phyloP scores from a whole-genome alignment of 2,888 invertebrate species.

The Xanthia togata region DNA sequence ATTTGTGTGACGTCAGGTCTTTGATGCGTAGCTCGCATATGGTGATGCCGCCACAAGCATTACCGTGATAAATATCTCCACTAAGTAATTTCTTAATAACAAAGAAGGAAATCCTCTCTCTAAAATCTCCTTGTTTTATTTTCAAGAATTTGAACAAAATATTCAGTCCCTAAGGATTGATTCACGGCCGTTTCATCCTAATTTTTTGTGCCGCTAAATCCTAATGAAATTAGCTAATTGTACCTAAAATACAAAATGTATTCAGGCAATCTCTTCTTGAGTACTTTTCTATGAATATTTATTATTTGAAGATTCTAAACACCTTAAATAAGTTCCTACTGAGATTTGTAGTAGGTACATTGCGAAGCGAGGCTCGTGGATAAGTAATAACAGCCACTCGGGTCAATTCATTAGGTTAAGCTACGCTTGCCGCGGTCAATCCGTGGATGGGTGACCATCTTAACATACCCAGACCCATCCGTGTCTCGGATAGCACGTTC shows the following conservation, averaged over 20 bases:
- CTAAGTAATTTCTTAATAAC: not conserved
- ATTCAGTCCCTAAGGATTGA: slow-evolving; percentile 22
- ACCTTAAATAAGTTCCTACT: not conserved
- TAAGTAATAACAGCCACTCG: too few relatives aligned
- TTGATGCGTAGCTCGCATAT: too few relatives aligned
- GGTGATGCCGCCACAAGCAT: too few relatives aligned
- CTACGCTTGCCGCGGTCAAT: too few relatives aligned
- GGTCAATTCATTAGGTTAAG: too few relatives aligned
- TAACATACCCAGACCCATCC: too few relatives aligned
- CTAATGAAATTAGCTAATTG: slow-evolving; percentile 38
- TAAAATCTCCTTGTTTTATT: not conserved
- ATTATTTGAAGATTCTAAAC: slow-evolving; percentile 8
- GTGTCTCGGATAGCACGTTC: too few relatives aligned
- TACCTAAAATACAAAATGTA: slow-evolving; percentile 6
- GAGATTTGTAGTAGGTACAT: not conserved
- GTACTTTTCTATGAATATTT: slow-evolving; percentile 20
- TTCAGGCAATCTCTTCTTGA: not conserved
- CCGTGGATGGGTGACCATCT: too few relatives aligned
- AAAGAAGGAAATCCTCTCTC: not conserved
- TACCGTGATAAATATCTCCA: not conserved
- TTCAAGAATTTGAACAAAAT: slow-evolving; percentile 28
- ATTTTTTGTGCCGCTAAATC: slow-evolving; percentile 20
- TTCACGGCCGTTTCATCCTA: not conserved
- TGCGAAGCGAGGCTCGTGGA: too few relatives aligned
- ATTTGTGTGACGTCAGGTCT: too few relatives aligned